phyloP scores from a whole-genome alignment of 2,797 vertebrate genomes.

The Neosilurus mollespiculum region DNA sequence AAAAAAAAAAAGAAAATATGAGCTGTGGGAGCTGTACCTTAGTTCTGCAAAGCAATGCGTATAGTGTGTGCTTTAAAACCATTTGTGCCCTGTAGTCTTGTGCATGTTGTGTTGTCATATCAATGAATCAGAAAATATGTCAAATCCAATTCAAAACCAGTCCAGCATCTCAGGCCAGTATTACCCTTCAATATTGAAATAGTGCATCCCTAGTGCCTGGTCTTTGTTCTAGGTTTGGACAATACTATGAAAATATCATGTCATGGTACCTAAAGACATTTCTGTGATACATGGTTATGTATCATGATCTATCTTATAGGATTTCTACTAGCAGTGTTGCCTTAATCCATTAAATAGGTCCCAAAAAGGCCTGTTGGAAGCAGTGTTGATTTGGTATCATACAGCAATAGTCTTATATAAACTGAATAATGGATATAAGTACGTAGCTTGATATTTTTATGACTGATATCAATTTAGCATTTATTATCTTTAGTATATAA shows the following conservation, averaged over 20 bases:
- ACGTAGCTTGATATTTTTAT: not conserved
- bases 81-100: no score
- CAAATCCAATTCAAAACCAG: not conserved
- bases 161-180: not conserved
- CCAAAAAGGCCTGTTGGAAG: not conserved
- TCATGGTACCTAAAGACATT: not conserved
- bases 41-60: not conserved
- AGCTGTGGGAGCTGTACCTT: not conserved
- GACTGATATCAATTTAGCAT: constrained; percentile 3
- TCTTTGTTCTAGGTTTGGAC: not conserved
- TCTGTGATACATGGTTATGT: not conserved
- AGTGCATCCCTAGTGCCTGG: not conserved
- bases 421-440: not conserved
- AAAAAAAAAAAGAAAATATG: not conserved
- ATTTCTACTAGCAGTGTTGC: not conserved
- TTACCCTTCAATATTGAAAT: not conserved
- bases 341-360: constrained; percentile 2
- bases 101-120: not conserved
- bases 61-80: not conserved
- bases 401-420: not conserved
- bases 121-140: not conserved
- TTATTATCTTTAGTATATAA: not conserved
- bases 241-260: not conserved
- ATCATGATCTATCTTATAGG: not conserved
- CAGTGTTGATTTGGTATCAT: not conserved